Evolutionary conservation across 2,797 vertebrate species (phyloP).

Genomic region (Sebastes miniatus): DNA sequence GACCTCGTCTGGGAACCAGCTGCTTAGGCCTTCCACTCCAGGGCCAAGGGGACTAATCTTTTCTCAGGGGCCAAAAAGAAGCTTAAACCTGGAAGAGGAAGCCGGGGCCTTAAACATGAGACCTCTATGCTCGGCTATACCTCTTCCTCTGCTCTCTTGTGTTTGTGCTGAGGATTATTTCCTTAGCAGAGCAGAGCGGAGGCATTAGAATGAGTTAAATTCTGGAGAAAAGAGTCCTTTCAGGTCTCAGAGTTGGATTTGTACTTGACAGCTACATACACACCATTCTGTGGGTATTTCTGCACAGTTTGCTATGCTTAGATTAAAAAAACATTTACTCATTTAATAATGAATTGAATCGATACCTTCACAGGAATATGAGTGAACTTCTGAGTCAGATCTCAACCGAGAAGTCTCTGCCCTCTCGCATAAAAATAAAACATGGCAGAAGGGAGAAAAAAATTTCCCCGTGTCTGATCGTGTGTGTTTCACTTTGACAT

Average conservation of each 20-base stretch:
- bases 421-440: slow-evolving; percentile 5
- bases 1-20: slow-evolving; percentile 68
- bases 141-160: slow-evolving; percentile 56
- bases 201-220: slow-evolving; percentile 59
- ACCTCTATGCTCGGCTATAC: slow-evolving; percentile 40
- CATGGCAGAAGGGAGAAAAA: slow-evolving; percentile 13
- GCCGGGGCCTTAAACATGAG: slow-evolving; percentile 64
- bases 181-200: slow-evolving; percentile 49
- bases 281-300: not conserved
- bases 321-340: not conserved
- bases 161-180: slow-evolving; percentile 69
- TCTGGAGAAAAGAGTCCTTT: slow-evolving; percentile 49
- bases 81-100: slow-evolving; percentile 76
- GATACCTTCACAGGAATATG: not conserved
- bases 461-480: not conserved
- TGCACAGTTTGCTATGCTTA: not conserved
- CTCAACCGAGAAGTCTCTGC: not conserved
- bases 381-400: slow-evolving; percentile 2
- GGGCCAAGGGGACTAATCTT: slow-evolving; percentile 69
- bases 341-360: slow-evolving; percentile 23
- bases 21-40: slow-evolving; percentile 58
- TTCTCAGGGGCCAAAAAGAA: slow-evolving; percentile 68
- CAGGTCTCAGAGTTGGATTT: slow-evolving; percentile 48
- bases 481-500: slow-evolving; percentile 29
- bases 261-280: slow-evolving; percentile 41